Base-by-base conservation (phyloP, 2,113 vertebrate genomes). In the Scytalopus superciliaris region DNA sequence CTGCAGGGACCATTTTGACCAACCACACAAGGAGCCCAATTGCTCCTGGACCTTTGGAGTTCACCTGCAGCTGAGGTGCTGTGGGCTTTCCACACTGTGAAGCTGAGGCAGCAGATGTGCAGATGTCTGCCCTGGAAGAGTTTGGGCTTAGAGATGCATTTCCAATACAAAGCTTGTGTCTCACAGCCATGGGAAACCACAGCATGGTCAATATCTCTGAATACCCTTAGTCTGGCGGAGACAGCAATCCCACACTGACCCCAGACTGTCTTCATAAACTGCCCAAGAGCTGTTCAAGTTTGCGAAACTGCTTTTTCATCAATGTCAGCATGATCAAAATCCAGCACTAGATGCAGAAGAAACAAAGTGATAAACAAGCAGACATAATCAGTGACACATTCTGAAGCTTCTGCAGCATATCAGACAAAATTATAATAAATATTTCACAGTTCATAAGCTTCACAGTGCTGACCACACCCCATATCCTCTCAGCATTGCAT, bases 171-270 rank as follows among this genome's bases (percentile, higher is more conserved):
- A 75, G 13, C 10, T 28, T 13, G 27, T 47, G 39, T 30, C 45
- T 57, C 49, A n/a, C 7, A 59, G 16, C 35, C 28, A 21, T 3
- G 31, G 24, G 39, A 78, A 66, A 70, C 60, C 0, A 0, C 2
- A 37, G 12, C 35, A 74, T 0, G 0, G 30, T 33, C 37, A 60
- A 25, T 11, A 37, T 9, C 24, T 55, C 47, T 39, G 72, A 42
- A 19, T 12, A 30, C 3, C 16, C 62, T 67, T 16, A 39, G 31
- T 27, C 15, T 88, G 60, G 12, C 44, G 52, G n/a, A 67, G 66
- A 74, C 21, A 39, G 27, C 23, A 60, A 18, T 28, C 25, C 21
- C 68, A n/a, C 14, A 12, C 22, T 3, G 24, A 35, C 40, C 74
- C 40, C 50, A 77, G 55, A 18, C 18, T 35, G 19, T n/a, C 70